Evolutionary conservation across 2,797 vertebrate genomes (phyloP).

Genomic region (Cygnus olor): DNA sequence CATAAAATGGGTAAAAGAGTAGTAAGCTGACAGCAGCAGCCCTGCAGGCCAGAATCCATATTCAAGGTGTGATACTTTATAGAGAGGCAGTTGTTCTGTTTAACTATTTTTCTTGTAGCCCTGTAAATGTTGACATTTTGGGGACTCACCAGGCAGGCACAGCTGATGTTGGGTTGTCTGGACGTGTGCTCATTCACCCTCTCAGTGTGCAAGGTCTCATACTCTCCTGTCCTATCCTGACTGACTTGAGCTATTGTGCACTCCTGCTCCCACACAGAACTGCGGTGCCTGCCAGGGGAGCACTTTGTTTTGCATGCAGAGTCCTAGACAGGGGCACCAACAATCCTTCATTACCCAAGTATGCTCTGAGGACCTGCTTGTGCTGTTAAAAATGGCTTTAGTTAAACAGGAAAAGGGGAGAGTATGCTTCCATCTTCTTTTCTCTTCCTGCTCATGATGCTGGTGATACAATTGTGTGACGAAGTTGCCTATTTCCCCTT

Average conservation of each 20-base stretch:
- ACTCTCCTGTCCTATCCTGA: background rate
- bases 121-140: fast-evolving
- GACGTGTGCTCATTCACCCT: fast-evolving
- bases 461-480: background rate
- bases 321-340: background rate
- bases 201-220: background rate
- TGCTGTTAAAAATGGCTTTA: background rate
- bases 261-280: background rate
- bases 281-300: background rate
- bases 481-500: background rate
- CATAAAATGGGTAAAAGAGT: background rate
- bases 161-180: background rate
- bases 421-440: background rate
- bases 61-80: background rate
- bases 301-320: background rate
- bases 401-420: background rate
- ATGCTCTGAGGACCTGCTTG: background rate
- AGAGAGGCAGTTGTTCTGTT: background rate
- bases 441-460: background rate
- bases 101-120: background rate
- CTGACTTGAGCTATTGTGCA: background rate
- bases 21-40: background rate
- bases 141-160: background rate
- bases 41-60: background rate
- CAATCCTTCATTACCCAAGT: background rate